These are phyloP conservation scores for Menura novaehollandiae DNA, from an alignment of 2,113 vertebrate species.

Conservation along the genomic window DNA sequence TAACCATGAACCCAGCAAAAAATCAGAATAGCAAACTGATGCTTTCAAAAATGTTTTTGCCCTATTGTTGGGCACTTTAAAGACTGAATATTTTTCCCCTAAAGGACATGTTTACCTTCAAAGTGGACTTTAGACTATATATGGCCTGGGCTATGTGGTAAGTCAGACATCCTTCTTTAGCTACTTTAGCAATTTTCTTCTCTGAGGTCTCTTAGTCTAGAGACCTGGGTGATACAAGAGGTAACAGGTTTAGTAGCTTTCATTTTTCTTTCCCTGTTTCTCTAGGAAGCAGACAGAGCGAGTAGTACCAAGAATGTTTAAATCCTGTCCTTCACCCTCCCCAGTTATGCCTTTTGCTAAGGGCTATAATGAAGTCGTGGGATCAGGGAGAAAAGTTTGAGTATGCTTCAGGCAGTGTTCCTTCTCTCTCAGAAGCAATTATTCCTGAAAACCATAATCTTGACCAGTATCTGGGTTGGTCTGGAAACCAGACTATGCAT, in stretches of 20 bases:
- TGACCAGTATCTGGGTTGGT: not conserved
- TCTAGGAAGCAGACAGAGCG: not conserved
- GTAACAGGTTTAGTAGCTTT: not conserved
- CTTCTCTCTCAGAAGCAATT: not conserved
- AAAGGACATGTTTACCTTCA: not conserved
- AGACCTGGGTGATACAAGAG: not conserved
- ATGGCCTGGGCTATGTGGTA: not conserved
- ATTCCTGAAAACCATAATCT: not conserved
- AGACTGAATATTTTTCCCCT: not conserved
- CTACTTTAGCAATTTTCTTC: not conserved
- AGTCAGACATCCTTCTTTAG: not conserved
- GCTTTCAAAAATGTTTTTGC: not conserved
- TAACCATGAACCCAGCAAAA: not conserved
- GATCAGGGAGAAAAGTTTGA: not conserved
- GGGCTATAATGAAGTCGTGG: not conserved
- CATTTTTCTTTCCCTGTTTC: not conserved
- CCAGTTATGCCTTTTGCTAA: not conserved
- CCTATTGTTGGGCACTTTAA: not conserved
- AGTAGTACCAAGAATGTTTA: not conserved
- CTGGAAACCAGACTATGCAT: not conserved
- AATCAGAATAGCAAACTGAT: not conserved
- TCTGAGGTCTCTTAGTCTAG: not conserved
- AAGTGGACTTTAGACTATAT: not conserved
- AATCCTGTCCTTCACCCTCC: not conserved
- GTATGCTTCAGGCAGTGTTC: not conserved